Conservation (phyloP, 2,113 vertebrate species). For the Phasianus colchicus region DNA sequence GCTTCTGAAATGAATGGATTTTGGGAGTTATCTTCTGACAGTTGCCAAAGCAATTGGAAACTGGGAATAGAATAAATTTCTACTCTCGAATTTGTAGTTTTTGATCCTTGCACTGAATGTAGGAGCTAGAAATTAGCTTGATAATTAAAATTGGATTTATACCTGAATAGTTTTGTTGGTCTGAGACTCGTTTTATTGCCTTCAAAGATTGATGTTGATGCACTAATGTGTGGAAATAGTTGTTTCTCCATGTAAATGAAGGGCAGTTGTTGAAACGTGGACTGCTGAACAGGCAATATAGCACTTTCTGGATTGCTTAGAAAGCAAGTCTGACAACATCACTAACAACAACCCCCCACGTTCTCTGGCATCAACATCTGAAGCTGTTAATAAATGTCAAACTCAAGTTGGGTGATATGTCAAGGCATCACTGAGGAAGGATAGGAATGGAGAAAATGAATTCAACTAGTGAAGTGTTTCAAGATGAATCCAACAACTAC, state of each 20-base stretch:
- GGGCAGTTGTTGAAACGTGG: not conserved
- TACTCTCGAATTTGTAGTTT: not conserved
- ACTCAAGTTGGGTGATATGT: not conserved
- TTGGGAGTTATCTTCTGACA: not conserved
- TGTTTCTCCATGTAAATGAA: not conserved
- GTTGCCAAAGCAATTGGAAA: conserved; percentile 35
- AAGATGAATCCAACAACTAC: not conserved
- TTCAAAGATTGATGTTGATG: not conserved
- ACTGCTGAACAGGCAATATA: not conserved
- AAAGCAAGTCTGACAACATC: not conserved
- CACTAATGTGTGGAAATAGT: not conserved
- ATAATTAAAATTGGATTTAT: conserved; percentile 60
- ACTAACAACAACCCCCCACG: not conserved
- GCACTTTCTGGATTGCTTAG: not conserved
- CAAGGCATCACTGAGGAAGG: not conserved
- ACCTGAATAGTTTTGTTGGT: conserved; percentile 13
- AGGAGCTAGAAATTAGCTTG: conserved; percentile 53
- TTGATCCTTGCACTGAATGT: conserved; percentile 49
- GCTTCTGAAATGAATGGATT: not conserved
- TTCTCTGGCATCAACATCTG: not conserved
- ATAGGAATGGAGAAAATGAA: not conserved
- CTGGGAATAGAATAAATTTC: not conserved
- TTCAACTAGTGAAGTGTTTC: not conserved
- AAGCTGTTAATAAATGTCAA: not conserved
- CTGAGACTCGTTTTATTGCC: conserved; percentile 35